These are phyloP conservation scores for Oenanthe oenanthe DNA, from an alignment of 2,113 vertebrate species.

Conservation along the genomic window DNA sequence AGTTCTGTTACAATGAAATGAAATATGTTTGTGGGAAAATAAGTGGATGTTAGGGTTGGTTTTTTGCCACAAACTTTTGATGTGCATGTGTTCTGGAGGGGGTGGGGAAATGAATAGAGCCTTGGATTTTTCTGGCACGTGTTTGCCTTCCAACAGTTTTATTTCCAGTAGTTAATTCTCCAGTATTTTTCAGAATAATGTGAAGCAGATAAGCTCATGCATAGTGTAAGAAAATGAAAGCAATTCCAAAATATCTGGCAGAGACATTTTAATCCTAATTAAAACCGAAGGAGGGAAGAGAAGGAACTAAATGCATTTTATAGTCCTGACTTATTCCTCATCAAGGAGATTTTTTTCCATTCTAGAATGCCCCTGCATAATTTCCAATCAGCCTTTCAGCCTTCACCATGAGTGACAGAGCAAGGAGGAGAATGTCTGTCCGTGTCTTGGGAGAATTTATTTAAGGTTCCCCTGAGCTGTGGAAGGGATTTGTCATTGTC, in stretches of 20 bases:
- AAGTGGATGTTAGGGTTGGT: rapidly evolving
- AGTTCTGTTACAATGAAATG: background rate
- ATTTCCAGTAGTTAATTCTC: background rate
- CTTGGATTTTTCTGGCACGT: background rate
- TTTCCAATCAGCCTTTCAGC: constrained; percentile 29
- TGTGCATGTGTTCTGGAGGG: background rate
- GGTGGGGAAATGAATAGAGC: background rate
- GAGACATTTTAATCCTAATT: constrained; percentile 34
- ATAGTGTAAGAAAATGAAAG: constrained; percentile 2
- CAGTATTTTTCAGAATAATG: background rate
- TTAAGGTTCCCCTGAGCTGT: constrained; percentile 24
- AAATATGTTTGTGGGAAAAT: background rate
- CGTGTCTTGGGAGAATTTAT: constrained; percentile 40
- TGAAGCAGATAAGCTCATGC: background rate
- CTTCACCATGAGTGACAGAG: constrained; percentile 23
- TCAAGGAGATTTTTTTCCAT: constrained; percentile 4
- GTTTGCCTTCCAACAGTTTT: background rate
- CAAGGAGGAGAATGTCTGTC: background rate
- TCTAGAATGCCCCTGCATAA: background rate
- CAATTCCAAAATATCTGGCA: background rate
- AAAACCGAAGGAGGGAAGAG: constrained; percentile 22
- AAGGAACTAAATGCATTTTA: background rate
- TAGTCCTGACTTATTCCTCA: background rate
- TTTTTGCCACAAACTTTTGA: background rate
- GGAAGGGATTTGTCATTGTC: constrained; percentile 56